Base-by-base conservation (phyloP, 1,140 invertebrate genomes). In the Drosophila eugracilis region DNA sequence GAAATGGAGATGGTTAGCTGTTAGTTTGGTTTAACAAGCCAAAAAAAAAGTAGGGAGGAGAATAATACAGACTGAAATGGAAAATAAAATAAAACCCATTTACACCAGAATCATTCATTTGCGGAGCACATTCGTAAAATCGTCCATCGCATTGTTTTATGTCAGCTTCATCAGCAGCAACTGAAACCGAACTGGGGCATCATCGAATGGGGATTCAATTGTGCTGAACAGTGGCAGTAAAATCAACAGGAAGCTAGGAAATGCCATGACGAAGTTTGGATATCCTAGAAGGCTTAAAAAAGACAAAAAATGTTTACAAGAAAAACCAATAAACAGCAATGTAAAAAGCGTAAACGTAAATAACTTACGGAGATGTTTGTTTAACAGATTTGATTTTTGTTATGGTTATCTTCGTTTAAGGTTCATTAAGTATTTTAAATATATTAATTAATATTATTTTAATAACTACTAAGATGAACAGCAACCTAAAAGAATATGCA, bases 91-190 rank as follows among this genome's bases (percentile, higher is more conserved):
- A 71, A 52, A 75, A 44, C 58, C 63, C 39, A 67, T 42, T 62
- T 47, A 32, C 14, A 73, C 21, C 48, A 57, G 54, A 52, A 55
- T 48, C 34, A 73, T 73, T 76, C 62, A 85, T 83, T 81, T 66
- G 54, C 30, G 53, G 15, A 54, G 57, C 78, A 76, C 76, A 75
- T 84, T 62, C 72, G 76, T 36, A 48, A 67, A 55, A 75, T 66
- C 72, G 65, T 44, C 55, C 63, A 76, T 77, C 50, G 57, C 83
- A 86, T 86, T 88, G 83, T 86, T 88, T 86, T 88, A 75, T 83
- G 83, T 88, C 63, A 78, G 69, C 71, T 75, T 81, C 81, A 81
- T 86, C 83, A 86, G 48, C 49, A 70, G 60, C 49, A 79, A 41
- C 54, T 65, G 28, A 63, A 81, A 67, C 36, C 24, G 60, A 74